These are phyloP conservation scores for Acanthopagrus latus DNA, from an alignment of 2,797 vertebrate species.

Conservation along the genomic window DNA sequence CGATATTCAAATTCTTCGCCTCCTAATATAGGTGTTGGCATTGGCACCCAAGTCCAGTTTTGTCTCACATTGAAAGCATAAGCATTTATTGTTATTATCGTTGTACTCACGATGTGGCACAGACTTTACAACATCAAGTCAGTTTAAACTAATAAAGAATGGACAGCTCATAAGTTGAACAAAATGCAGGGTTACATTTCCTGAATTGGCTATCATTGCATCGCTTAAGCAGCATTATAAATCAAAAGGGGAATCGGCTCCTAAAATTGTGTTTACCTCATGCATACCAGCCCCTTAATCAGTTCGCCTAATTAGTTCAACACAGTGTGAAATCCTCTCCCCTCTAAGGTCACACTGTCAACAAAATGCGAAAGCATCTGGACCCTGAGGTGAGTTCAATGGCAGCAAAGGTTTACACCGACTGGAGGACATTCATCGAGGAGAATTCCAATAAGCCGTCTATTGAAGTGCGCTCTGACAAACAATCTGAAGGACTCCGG, in stretches of 20 bases:
- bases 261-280: background rate
- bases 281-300: background rate
- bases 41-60: too few species aligned
- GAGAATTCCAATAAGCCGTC: constrained; percentile 90
- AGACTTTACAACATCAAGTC: background rate
- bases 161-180: background rate
- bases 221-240: constrained; percentile 5
- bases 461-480: constrained; percentile 94
- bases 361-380: constrained; percentile 88
- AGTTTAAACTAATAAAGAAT: background rate
- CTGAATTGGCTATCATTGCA: background rate
- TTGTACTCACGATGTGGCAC: background rate
- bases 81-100: background rate
- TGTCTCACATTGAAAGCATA: background rate
- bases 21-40: too few species aligned
- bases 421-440: constrained; percentile 92
- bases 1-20: too few species aligned
- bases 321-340: constrained; percentile 28
- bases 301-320: constrained; percentile 23
- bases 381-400: constrained; percentile 89
- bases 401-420: constrained; percentile 88
- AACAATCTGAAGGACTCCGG: constrained; percentile 90
- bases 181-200: background rate
- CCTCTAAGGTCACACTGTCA: constrained; percentile 88
- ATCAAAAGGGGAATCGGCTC: constrained; percentile 1